Base-by-base conservation (phyloP, 1,140 invertebrate species). In the Hesperophylax magnus region DNA sequence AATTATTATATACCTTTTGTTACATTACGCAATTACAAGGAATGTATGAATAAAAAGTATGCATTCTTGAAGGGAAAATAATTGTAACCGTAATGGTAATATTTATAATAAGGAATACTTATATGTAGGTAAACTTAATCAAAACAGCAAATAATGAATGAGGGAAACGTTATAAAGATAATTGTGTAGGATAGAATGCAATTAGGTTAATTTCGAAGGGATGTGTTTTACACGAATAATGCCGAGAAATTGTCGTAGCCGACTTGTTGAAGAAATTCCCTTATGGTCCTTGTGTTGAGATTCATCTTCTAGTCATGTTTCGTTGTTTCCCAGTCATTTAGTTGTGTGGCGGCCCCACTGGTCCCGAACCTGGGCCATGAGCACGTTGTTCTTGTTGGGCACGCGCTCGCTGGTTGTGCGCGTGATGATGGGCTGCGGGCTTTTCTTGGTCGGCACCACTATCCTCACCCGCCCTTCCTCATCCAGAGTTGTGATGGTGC, bases 281-380 rank as follows among this genome's bases (percentile, higher is more conserved):
- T 31, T 34, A 34, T 17, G 65, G 34, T 18, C n/a, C 17, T 5
- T 18, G 17, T n/a, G 31, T n/a, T 34, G 34, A 34, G 34, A 34
- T 34, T 34, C 15, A n/a, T 5, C 14, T 39, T 47, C 31, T n/a
- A 47, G 27, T 69, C 65, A 69, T 9, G 65, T 24, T 6, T 47
- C 17, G 24, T 39, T n/a, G 61, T 47, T 78, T 22, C 53, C 79
- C 71, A 65, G 77, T 88, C 92, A 97, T 88, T 96, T 97, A 17
- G 95, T 97, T 1, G 96, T 97, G 85, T 97, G 96, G 84, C 96
- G 90, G 0, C 95, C 95, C 95, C 96, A 97, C 47, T 93, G 92
- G 0, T 94, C 93, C 76, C 95, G 91, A 76, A 96, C 92, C 84
- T 96, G 94, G n/a, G 92, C 93, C 94, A 96, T 95, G 82, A 96